A percentile compares a stretch with the other conserved stretches of the same genome.
Conservation (phyloP, 2,113 vertebrate genomes). For the Trogon melanurus region DNA sequence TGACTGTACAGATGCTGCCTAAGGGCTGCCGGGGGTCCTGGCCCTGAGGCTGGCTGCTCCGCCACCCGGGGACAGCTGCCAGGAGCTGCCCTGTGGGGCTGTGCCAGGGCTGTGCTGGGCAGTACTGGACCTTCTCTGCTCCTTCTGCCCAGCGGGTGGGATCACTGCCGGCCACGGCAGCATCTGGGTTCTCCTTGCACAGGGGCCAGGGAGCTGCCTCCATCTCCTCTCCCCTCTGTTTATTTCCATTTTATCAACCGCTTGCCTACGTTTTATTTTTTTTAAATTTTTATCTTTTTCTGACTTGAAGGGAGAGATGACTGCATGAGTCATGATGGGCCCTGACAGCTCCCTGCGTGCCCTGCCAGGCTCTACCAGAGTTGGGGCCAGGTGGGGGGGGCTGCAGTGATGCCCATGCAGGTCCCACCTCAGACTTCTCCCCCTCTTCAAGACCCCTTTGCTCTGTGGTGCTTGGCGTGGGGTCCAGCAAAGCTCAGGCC, state of each 20-base stretch:
- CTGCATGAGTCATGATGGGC: neutral
- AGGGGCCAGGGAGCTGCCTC: neutral
- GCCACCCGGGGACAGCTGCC: fast-evolving
- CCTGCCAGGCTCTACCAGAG: neutral
- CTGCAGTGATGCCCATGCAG: neutral
- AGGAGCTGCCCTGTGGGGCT: fast-evolving
- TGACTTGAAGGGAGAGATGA: conserved; percentile 14
- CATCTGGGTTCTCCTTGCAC: neutral
- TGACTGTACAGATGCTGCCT: neutral
- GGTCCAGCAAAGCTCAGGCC: neutral
- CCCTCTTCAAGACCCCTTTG: neutral
- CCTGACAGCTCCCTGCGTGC: neutral
- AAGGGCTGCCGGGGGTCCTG: neutral
- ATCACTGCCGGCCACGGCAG: neutral
- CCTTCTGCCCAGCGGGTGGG: neutral
- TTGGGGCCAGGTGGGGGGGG: neutral
- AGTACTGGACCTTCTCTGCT: neutral
- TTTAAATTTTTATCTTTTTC: neutral
- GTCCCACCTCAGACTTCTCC: neutral
- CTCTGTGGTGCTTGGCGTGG: neutral
- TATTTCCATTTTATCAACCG: neutral
- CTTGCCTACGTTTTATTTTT: neutral
- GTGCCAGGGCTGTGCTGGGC: neutral
- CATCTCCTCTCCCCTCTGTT: neutral
- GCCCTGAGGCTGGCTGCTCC: neutral